Conservation (phyloP, 2,797 vertebrate species). For the Poecilia picta region DNA sequence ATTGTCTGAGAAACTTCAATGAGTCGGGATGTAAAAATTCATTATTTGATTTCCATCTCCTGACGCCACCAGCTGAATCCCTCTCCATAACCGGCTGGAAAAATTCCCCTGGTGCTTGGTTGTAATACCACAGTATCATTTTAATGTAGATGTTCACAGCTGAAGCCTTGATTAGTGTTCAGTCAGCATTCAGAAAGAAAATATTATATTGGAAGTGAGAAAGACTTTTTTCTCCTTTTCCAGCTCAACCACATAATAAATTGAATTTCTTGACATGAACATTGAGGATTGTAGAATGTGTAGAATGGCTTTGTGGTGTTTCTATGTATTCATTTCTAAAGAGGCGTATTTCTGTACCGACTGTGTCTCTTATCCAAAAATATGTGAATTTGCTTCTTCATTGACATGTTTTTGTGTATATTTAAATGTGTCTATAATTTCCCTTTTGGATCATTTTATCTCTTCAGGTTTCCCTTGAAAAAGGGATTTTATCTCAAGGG, state of each 20-base stretch:
- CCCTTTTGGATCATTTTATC: no score
- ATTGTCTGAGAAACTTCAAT: slow-evolving; percentile 56
- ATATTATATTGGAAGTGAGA: slow-evolving; percentile 4
- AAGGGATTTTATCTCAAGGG: no score
- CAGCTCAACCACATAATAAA: not conserved
- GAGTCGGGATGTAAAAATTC: slow-evolving; percentile 66
- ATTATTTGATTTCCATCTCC: slow-evolving; percentile 74
- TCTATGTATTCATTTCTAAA: not conserved
- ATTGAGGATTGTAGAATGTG: not conserved
- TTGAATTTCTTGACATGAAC: not conserved
- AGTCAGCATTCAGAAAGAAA: not conserved
- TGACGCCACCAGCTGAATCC: slow-evolving; percentile 36
- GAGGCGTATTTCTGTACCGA: not conserved
- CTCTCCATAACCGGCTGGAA: slow-evolving; percentile 32
- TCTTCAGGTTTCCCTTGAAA: no score
- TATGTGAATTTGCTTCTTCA: not conserved
- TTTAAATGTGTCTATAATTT: no score
- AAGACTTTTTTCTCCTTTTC: slow-evolving; percentile 14
- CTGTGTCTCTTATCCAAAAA: not conserved
- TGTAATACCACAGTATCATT: slow-evolving; percentile 70
- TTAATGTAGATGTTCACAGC: slow-evolving; percentile 65
- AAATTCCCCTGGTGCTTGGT: slow-evolving; percentile 37
- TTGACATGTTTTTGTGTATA: not conserved
- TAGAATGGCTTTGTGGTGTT: not conserved
- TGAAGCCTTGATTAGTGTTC: not conserved